Conservation (phyloP, 35 echinoderm and acorn worm species). For the Ophiothrix spiculata region DNA sequence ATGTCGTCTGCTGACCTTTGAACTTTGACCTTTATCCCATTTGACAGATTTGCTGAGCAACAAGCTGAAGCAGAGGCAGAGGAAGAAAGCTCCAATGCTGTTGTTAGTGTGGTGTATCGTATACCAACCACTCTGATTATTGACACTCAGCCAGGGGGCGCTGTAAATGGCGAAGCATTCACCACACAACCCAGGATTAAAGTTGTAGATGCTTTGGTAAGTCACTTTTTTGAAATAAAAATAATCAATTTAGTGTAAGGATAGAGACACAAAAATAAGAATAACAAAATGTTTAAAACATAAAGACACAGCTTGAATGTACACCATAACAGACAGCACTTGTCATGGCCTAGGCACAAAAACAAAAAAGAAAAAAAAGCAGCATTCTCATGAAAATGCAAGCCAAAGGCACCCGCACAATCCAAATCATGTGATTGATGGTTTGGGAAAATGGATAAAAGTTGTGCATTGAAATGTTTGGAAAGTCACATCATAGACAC, state of each 20-base stretch:
- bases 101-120: slow-evolving; percentile 27
- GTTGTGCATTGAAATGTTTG: no score
- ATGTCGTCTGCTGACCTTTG: neutral
- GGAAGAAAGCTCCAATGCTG: neutral
- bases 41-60: slow-evolving; percentile 55
- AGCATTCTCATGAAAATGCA: no score
- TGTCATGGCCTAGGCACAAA: no score
- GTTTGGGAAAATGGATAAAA: no score
- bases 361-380: no score
- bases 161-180: slow-evolving; percentile 43
- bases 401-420: no score
- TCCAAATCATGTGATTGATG: no score
- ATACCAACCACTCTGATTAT: slow-evolving; percentile 43
- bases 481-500: no score
- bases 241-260: neutral
- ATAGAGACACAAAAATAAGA: neutral
- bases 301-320: no score
- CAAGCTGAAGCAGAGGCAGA: slow-evolving; percentile 34
- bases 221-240: neutral
- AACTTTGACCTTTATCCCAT: neutral
- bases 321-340: no score
- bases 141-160: slow-evolving; percentile 38
- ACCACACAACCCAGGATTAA: slow-evolving; percentile 56
- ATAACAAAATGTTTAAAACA: no score
- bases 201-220: slow-evolving; percentile 74